Base-by-base conservation (phyloP, 2,113 vertebrate species). In the Tragelaphus imberbis region DNA sequence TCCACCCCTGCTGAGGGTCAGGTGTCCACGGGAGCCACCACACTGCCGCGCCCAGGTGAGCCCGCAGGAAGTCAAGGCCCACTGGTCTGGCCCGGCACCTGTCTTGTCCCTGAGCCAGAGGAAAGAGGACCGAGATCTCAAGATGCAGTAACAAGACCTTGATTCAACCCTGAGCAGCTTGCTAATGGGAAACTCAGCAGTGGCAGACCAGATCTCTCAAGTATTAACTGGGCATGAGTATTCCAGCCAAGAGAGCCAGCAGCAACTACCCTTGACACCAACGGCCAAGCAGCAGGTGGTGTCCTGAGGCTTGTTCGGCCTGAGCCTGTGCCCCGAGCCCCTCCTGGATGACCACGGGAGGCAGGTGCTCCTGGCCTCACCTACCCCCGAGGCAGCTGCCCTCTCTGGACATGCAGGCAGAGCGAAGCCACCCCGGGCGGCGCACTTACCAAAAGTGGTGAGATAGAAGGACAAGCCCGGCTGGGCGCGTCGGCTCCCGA, bases 401-500 rank as follows among this genome's bases (percentile, higher is more conserved):
- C 36, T 86, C 28, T 28, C 53, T 2, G 92, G 79, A 25, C 19
- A 9, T 3, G 88, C 19, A 16, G 21, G 84, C 79, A 19, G 36
- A 65, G n/a, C n/a, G 6, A 14, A 14, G 36, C 21, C 16, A 49
- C 47, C 33, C 68, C 77, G 15, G 55, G 28, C 71, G 21, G 84
- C 95, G 1, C 86, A 98, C 97, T 98, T 98, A 99, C 99, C 99
- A 44, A 98, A 98, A 2, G 98, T 99, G 94, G 95, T 63, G 97
- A 99, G 98, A 95, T 97, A 98, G 95, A 99, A 99, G 17, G 99
- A 93, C 21, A 98, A 63, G 84, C 98, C 98, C 59, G 92, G 95
- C 17, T 87, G 89, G 49, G 91, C 94, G 21, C 97, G 97, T 61
- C 82, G 97, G 96, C 95, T 98, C 94, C 97, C 93, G 6, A 98